These are phyloP conservation scores for Pangasius djambal DNA, from an alignment of 2,797 vertebrate species.

Conservation along the genomic window DNA sequence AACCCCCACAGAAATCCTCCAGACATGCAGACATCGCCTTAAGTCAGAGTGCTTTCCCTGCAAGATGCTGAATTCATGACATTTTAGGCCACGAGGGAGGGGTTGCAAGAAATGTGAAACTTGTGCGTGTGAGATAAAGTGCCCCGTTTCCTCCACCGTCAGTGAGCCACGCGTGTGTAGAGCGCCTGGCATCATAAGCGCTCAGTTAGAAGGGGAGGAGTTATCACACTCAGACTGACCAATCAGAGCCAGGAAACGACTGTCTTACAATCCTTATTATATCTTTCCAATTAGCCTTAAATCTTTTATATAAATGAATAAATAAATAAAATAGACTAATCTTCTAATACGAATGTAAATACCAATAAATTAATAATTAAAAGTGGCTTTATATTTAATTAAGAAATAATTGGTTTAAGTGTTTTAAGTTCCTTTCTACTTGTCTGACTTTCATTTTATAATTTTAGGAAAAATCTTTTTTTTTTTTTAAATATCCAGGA, in stretches of 20 bases:
- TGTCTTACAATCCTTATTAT: not conserved
- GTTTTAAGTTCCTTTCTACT: not conserved
- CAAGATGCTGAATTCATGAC: conserved; percentile 26
- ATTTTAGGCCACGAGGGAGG: not conserved
- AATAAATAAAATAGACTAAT: not conserved
- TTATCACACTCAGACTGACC: not conserved
- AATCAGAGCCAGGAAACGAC: not conserved
- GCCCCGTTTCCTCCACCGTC: not conserved
- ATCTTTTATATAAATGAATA: too few relatives aligned
- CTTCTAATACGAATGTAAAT: not conserved
- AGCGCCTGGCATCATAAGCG: conserved; percentile 4
- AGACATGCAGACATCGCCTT: conserved; percentile 35
- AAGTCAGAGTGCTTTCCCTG: not conserved
- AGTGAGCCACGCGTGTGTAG: conserved; percentile 52
- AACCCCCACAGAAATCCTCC: conserved; percentile 58
- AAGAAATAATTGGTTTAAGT: not conserved
- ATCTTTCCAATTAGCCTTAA: not conserved
- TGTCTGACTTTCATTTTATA: not conserved
- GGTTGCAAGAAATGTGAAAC: not conserved
- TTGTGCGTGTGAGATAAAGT: not conserved
- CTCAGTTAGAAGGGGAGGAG: conserved; percentile 33
- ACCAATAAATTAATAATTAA: not conserved
- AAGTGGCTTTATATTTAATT: not conserved
- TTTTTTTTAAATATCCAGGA: not conserved
- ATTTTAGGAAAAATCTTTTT: not conserved